phyloP scores from a whole-genome alignment of 1,140 invertebrate genomes.

The Thereuonema tuberculata region DNA sequence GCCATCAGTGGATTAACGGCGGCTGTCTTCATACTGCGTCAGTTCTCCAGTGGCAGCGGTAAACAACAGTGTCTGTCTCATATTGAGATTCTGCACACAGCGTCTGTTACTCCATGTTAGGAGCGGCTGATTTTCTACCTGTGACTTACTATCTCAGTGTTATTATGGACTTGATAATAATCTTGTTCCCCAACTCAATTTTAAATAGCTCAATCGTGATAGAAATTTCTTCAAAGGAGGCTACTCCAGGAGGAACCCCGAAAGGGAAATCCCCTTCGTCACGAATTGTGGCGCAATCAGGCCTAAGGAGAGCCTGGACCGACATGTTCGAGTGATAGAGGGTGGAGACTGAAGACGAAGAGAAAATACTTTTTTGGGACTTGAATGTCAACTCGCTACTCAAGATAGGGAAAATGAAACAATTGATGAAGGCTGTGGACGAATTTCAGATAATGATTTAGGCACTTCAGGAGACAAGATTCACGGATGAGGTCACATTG shows the following conservation, averaged over 20 bases:
- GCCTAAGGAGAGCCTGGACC: background rate
- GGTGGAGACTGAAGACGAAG: background rate
- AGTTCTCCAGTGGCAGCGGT: too few species aligned
- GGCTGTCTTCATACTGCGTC: too few species aligned
- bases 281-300: background rate
- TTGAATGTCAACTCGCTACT: background rate
- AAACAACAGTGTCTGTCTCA: background rate
- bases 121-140: background rate
- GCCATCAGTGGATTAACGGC: too few species aligned
- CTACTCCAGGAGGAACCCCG: background rate
- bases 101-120: background rate
- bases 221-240: background rate
- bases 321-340: background rate
- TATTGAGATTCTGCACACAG: background rate
- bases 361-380: background rate
- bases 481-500: background rate
- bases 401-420: background rate
- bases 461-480: background rate
- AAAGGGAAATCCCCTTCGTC: background rate
- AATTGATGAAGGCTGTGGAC: background rate
- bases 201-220: background rate
- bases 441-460: background rate
- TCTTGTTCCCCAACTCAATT: background rate
- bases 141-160: background rate
- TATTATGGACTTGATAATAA: background rate